These are phyloP conservation scores for Erpobdella octoculata DNA, from an alignment of 2,888 invertebrate genomes.

Conservation along the genomic window DNA sequence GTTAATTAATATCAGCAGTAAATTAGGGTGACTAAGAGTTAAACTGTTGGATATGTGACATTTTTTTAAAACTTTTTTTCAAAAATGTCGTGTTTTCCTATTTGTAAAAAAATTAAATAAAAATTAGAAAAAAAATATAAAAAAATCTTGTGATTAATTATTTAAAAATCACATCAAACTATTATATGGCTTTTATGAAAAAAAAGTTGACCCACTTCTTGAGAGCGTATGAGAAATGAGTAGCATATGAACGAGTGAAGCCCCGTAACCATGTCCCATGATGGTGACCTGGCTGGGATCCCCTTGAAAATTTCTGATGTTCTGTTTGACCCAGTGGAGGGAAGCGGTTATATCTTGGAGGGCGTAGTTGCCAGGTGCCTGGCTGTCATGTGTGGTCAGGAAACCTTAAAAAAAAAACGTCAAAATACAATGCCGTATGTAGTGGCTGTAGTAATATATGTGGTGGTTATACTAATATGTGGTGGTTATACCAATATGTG, in stretches of 20 bases:
- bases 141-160: neutral
- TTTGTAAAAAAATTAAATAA: neutral
- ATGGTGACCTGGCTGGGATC: slow-evolving; percentile 85
- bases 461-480: no score
- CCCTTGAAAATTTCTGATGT: slow-evolving; percentile 87
- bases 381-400: slow-evolving; percentile 51
- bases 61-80: no score
- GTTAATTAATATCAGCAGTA: no score
- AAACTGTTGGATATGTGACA: no score
- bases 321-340: slow-evolving; percentile 90
- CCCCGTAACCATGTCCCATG: slow-evolving; percentile 78
- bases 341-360: slow-evolving; percentile 95
- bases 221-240: slow-evolving; percentile 66
- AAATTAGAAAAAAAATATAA: neutral
- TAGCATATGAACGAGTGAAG: slow-evolving; percentile 90
- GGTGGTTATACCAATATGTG: no score
- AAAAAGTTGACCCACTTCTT: neutral
- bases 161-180: neutral
- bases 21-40: no score
- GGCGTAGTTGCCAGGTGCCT: slow-evolving; percentile 69
- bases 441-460: no score
- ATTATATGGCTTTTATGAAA: no score
- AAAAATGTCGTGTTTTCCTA: neutral
- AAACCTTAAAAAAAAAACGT: no score
- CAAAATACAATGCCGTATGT: no score